Base-by-base conservation (phyloP, 2,113 vertebrate species). In the Rana temporaria region DNA sequence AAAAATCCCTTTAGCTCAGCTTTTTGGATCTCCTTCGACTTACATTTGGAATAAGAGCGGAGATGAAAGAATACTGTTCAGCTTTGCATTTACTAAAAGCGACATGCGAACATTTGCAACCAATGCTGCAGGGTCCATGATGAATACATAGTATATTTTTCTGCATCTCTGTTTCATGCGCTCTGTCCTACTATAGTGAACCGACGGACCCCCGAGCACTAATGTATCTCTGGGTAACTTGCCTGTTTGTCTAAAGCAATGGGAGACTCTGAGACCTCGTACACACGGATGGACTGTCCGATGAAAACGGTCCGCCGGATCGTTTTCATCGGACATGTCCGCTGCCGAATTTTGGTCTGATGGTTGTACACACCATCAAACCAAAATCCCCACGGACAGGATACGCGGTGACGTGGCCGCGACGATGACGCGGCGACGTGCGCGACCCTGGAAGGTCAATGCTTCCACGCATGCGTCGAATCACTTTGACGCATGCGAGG, bases 1-100 rank as follows among this genome's bases (percentile, higher is more conserved):
- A 79, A 79, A 83, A 83, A 83, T 83, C 81, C 64, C 71, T 76
- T 83, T 75, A 83, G 81, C 81, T 83, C 53, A 60, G 81, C 69
- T 64, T 76, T 83, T 83, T 60, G 81, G 81, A 76, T 75, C 72
- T 68, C 65, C 70, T 59, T 66, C 48, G 63, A 59, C 53, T 76
- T 83, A 74, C 72, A 68, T 68, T 76, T 48, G 68, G 71, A 83
- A 75, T 76, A 68, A 52, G 60, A 53, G 22, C 48, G 14, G 32
- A 76, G 81, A 67, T 76, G 81, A 83, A 83, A 83, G 64, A 67
- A 76, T 30, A 66, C 72, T 60, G 26, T 83, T 68, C 81, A 68
- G 72, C 34, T 75, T 56, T 56, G 73, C 68, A 34, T 76, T 68
- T 83, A 76, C 34, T 32, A 83, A 83, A 76, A 83, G 20, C 69